Evolutionary conservation across 2,797 vertebrate genomes (phyloP), one percentile per base, ranked within the genome.

Genomic region (Danio kyathit): DNA sequence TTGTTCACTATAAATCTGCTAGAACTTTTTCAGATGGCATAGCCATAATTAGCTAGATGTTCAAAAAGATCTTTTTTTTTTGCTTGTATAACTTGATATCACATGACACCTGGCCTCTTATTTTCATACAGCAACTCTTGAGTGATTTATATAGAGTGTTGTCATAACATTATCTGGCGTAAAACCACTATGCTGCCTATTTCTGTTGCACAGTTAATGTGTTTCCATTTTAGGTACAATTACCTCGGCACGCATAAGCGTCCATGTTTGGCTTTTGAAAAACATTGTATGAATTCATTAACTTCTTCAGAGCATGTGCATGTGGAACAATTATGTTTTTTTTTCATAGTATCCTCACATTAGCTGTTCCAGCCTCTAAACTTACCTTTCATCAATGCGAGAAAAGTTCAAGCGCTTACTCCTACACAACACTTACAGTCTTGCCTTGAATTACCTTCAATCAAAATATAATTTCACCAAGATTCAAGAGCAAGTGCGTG

Each of bases 151-250:
- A 66, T 44, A 44, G 19, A 67, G 13, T 57, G 17, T 57, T 67
- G 10, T 46, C 75, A 67, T 54, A 52, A 52, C 49, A 52, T 52
- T 52, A 13, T 52, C 12, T 5, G 49, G 4, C 7, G 2, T 57
- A 54, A 70, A 79, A 29, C n/a, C 29, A 51, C 44, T 38, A 13
- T 7, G 21, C 54, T 7, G 8, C 5, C n/a, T 38, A 16, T 40
- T 60, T 70, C 21, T 59, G 21, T 64, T 43, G 11, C 43, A 54
- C 43, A 69, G n/a, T 78, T 60, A 48, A 19, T 51, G 16, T 13
- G 44, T 70, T 78, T 70, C 76, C 56, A 78, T 78, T 78, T 78
- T 51, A 17, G 16, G 44, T 38, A 60, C 44, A 69, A 40, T 60
- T 60, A 19, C 38, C 17, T 59, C 41, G n/a, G 16, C 21, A 49